Base-by-base conservation (phyloP, 2,888 invertebrate species). In the Machimus atricapillus region DNA sequence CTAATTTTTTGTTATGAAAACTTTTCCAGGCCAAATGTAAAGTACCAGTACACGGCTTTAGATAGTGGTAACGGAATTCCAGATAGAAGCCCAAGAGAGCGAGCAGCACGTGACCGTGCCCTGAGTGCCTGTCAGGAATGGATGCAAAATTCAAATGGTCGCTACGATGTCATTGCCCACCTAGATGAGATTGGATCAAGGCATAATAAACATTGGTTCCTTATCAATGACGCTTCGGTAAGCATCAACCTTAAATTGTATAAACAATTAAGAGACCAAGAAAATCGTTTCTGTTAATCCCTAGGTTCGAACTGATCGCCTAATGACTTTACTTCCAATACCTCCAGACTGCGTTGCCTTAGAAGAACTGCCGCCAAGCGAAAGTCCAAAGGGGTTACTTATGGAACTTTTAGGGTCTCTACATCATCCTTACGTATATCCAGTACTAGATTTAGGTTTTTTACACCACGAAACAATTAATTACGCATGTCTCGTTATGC, bases 371-470 rank as follows among this genome's bases (percentile, higher is more conserved):
- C 91, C 91, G 87, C 91, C 96, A 1, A 94, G 97, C 89, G 95
- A 95, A 89, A 95, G 95, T 89, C 94, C 94, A 87, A 94, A 95
- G 31, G 93, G 94, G 52, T 96, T 96, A 58, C 94, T 98, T 73
- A 94, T 96, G 93, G 96, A 97, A 91, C 93, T 98, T 89, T 96
- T 98, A 91, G 94, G 97, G 85, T 96, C 96, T 12, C 94, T 97
- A 73, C 97, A 98, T 92, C 98, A 98, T 93, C 98, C 98, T 0
- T 98, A 98, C 92, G 96, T 98, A 89, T 97, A 97, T 93, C 98
- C 98, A 0, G 96, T 98, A 37, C 93, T 97, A 90, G 97, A 98
- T 91, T 93, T 98, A 89, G 97, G 97, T 90, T 95, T 98, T 91
- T 94, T 95, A 92, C 91, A 91, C 89, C 91, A 90, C 88, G 90